Percentiles rank a stretch among this genome's conserved stretches.
These are phyloP conservation scores for Ispidina picta DNA, from an alignment of 2,797 vertebrate genomes.

Conservation along the genomic window DNA sequence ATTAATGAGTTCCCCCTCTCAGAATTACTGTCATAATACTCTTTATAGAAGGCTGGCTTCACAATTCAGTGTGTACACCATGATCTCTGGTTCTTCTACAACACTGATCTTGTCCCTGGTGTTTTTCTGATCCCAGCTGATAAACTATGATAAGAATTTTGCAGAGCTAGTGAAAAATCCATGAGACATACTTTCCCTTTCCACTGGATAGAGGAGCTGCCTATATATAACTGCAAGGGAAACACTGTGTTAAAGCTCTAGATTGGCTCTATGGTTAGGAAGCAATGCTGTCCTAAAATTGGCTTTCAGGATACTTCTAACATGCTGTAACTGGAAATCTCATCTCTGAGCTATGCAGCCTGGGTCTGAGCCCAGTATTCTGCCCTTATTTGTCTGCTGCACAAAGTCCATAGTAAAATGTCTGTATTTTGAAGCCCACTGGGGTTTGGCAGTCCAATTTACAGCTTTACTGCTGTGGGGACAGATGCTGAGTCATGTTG, in stretches of 20 bases:
- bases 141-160: not conserved
- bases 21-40: not conserved
- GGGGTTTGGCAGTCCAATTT: not conserved
- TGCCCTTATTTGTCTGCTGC: not conserved
- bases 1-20: not conserved
- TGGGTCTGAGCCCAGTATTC: not conserved
- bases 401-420: not conserved
- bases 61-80: not conserved
- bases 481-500: not conserved
- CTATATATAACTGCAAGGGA: not conserved
- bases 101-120: not conserved
- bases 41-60: not conserved
- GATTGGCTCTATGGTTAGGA: not conserved
- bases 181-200: not conserved
- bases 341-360: not conserved
- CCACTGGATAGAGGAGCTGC: not conserved
- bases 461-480: not conserved
- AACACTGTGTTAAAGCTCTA: not conserved
- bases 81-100: not conserved
- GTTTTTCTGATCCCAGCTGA: not conserved
- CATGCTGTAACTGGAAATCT: not conserved
- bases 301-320: not conserved
- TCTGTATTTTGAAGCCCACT: not conserved
- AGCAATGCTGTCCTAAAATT: not conserved
- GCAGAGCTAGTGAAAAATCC: not conserved